Percentiles rank a stretch among this genome's conserved stretches.
phyloP scores from a whole-genome alignment of 2,113 vertebrate genomes.

The Chamaea fasciata region DNA sequence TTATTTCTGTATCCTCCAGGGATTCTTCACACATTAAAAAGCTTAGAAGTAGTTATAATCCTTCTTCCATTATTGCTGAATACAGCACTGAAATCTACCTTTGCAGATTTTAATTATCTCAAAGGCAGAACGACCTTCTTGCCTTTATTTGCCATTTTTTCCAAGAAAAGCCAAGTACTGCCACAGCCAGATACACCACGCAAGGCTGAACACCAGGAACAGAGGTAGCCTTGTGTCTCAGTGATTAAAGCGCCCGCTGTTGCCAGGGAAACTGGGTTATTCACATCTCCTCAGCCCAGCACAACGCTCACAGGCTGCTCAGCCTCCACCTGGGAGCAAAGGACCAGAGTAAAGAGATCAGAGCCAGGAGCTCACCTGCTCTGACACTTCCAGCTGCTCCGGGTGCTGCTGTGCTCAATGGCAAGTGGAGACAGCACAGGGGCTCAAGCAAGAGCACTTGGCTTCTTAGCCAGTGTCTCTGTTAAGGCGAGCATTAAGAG shows the following conservation, averaged over 20 bases:
- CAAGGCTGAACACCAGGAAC: background rate
- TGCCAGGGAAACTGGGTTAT: slow-evolving; percentile 39
- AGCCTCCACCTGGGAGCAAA: background rate
- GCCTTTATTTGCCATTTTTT: background rate
- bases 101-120: background rate
- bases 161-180: background rate
- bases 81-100: background rate
- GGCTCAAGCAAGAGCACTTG: background rate
- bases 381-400: background rate
- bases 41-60: background rate
- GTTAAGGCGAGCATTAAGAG: background rate
- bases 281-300: background rate
- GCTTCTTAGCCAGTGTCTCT: background rate
- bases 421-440: background rate
- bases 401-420: background rate
- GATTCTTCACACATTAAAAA: slow-evolving; percentile 19
- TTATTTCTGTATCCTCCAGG: background rate
- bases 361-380: background rate
- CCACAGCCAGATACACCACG: fast-evolving
- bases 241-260: slow-evolving; percentile 19
- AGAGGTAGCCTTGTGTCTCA: background rate
- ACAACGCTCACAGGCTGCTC: background rate
- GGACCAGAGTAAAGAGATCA: background rate
- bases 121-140: background rate
- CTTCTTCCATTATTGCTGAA: background rate